Evolutionary conservation across 1,140 invertebrate genomes (phyloP).

Genomic region (Andrena cerasifolii): DNA sequence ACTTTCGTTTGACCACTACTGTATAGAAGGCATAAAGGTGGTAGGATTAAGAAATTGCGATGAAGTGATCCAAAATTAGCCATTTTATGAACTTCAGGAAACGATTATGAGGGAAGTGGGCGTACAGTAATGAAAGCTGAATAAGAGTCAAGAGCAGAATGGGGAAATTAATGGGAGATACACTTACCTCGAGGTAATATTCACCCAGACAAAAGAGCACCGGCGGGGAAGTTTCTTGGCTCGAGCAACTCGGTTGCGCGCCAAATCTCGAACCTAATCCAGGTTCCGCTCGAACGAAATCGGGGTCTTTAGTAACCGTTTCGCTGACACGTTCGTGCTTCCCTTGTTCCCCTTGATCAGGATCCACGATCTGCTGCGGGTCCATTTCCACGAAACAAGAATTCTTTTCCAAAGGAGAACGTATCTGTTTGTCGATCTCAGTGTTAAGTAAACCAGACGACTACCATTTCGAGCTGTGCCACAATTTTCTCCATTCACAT

Average conservation of each 20-base stretch:
- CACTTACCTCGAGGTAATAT: neutral
- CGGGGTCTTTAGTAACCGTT: neutral
- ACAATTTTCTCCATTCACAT: too few relatives aligned
- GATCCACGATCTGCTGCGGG: too few relatives aligned
- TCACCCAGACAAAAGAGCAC: neutral
- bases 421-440: neutral
- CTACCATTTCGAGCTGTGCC: too few relatives aligned
- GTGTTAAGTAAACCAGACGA: too few relatives aligned
- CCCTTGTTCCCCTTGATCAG: neutral
- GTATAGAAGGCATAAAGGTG: too few relatives aligned
- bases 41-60: too few relatives aligned
- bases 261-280: slow-evolving; percentile 11
- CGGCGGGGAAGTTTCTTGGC: slow-evolving; percentile 1
- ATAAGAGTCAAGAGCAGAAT: neutral
- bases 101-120: too few relatives aligned
- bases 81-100: too few relatives aligned
- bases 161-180: neutral
- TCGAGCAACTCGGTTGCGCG: neutral
- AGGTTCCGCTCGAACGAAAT: neutral
- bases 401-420: neutral
- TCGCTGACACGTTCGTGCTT: neutral
- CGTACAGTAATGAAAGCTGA: too few relatives aligned
- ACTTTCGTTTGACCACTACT: too few relatives aligned
- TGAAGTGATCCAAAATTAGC: too few relatives aligned
- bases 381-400: neutral